Conservation (phyloP, 2,888 invertebrate genomes). For the Protonemura montana region DNA sequence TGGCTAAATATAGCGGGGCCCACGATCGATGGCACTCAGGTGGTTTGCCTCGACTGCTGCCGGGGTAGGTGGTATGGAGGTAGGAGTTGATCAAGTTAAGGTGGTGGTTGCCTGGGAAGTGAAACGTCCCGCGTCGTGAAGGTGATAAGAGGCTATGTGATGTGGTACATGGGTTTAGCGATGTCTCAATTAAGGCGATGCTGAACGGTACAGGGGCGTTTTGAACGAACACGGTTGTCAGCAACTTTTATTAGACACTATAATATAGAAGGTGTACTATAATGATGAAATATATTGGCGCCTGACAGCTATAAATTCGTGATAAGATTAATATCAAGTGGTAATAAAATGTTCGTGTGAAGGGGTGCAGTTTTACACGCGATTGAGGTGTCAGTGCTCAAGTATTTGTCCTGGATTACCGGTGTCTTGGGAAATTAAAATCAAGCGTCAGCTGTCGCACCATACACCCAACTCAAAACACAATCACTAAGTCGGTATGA, state of each 20-base stretch:
- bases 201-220: no score
- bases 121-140: background rate
- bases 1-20: background rate
- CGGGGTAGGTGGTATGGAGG: background rate
- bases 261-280: background rate
- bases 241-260: background rate
- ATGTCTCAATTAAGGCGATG: background rate
- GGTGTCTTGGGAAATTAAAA: background rate
- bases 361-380: no score
- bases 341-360: no score
- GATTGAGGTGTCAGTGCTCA: no score
- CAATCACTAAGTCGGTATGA: background rate
- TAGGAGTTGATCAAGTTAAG: constrained; percentile 3
- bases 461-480: background rate
- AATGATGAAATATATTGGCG: background rate
- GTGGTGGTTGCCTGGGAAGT: background rate
- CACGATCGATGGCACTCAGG: background rate
- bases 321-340: background rate
- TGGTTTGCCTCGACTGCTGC: background rate
- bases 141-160: background rate
- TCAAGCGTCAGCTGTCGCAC: background rate
- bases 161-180: background rate
- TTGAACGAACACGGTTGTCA: background rate
- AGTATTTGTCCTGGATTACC: background rate
- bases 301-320: background rate